Conservation (phyloP, 2,113 vertebrate species). For the Nematolebias whitei region DNA sequence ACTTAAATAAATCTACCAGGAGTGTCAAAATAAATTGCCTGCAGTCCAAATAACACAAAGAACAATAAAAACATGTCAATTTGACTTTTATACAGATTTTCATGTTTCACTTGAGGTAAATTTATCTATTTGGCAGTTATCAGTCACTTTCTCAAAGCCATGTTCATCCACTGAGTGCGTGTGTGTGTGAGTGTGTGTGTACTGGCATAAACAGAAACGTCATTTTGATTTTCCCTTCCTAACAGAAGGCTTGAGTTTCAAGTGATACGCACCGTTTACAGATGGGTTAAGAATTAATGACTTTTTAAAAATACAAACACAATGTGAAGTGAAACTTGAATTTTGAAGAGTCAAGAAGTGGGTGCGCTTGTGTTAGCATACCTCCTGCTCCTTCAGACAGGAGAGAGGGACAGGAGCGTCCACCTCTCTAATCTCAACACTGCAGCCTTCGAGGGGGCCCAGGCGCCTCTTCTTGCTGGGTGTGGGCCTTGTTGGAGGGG, state of each 20-base stretch:
- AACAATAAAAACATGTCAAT: no score
- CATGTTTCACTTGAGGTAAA: no score
- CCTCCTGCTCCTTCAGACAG: conserved; percentile 50
- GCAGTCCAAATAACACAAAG: no score
- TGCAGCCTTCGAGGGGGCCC: conserved; percentile 40
- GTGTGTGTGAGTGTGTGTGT: no score
- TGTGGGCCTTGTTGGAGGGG: conserved; percentile 45
- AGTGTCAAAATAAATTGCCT: no score
- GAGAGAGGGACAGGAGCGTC: conserved; percentile 18
- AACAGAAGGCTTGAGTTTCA: not conserved
- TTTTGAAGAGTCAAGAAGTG: conserved; percentile 31
- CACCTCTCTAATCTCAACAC: conserved; percentile 67
- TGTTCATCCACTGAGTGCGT: no score
- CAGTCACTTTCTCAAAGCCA: no score
- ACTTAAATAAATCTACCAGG: no score
- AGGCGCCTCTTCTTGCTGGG: conserved; percentile 68
- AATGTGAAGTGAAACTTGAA: conserved; percentile 43
- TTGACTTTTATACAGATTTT: no score
- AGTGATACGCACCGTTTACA: conserved; percentile 8
- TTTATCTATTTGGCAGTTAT: no score
- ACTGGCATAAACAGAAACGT: no score
- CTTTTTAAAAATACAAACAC: conserved; percentile 6
- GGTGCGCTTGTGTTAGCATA: conserved; percentile 39
- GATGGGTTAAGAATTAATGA: conserved; percentile 37
- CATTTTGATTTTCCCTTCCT: no score